Evolutionary conservation across 1,140 invertebrate species (phyloP).

Genomic region (Lepidurus apus): DNA sequence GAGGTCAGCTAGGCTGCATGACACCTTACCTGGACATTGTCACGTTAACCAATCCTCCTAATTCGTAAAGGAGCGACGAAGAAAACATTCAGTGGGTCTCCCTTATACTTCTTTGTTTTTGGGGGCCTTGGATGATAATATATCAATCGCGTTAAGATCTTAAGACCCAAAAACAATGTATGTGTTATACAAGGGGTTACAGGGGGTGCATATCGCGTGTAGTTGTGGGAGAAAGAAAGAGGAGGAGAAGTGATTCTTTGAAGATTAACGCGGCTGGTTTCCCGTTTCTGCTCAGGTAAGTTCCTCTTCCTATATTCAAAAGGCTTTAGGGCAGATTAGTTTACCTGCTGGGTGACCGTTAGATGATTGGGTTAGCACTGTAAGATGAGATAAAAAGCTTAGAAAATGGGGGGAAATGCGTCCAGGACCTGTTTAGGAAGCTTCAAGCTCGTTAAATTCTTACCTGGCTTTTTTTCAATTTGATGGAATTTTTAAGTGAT

Average conservation of each 20-base stretch:
- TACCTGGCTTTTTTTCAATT: neutral
- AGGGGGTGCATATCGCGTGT: no score
- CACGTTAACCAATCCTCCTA: neutral
- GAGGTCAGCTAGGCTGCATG: no score
- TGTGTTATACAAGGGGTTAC: no score
- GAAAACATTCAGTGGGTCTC: no score
- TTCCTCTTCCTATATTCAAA: neutral
- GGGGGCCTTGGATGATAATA: neutral
- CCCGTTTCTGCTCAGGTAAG: no score
- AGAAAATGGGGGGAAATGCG: neutral
- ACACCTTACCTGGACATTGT: neutral
- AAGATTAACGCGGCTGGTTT: no score
- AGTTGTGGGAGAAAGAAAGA: no score
- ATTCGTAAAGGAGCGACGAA: neutral
- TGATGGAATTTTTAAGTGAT: neutral
- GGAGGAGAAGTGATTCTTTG: no score
- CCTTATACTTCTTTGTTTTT: neutral
- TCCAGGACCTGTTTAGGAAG: neutral
- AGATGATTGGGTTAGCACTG: neutral
- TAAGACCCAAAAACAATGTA: no score
- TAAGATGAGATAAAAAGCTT: neutral
- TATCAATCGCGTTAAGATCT: neutral
- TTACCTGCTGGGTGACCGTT: neutral
- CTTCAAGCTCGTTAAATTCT: neutral
- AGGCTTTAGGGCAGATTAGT: neutral